Conservation (phyloP, 2,797 vertebrate species). For the Pyrrhura leucotis region DNA sequence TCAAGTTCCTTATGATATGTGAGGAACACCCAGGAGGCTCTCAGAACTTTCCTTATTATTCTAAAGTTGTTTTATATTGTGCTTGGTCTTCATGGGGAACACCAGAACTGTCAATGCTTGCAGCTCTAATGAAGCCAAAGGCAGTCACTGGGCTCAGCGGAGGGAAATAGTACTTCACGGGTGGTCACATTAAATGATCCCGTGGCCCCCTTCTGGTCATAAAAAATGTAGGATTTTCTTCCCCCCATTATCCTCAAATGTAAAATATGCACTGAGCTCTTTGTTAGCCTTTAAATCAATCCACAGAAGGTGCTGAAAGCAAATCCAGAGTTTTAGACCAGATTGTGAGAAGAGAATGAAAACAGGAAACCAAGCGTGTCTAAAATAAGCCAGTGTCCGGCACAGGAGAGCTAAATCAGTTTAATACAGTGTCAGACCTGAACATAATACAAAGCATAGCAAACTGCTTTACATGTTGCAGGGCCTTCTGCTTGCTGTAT, state of each 20-base stretch:
- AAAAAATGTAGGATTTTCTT: conserved; percentile 46
- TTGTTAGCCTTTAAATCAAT: conserved; percentile 55
- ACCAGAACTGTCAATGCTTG: conserved; percentile 32
- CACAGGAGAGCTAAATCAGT: not conserved
- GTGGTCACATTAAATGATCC: conserved; percentile 58
- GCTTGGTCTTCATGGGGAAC: conserved; percentile 11
- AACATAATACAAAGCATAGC: not conserved
- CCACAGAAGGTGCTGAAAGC: conserved; percentile 31
- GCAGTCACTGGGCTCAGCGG: conserved; percentile 12
- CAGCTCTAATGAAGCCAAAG: conserved; percentile 28
- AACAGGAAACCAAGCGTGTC: conserved; percentile 29
- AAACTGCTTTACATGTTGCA: not conserved
- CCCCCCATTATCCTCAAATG: conserved; percentile 20
- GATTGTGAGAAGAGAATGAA: conserved; percentile 5
- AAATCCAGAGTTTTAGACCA: not conserved
- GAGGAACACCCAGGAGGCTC: conserved; percentile 35
- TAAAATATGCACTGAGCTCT: not conserved
- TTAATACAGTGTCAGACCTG: not conserved
- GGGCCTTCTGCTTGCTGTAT: not conserved
- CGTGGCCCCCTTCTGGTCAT: conserved; percentile 45
- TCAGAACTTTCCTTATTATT: conserved; percentile 50
- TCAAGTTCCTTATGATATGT: conserved; percentile 21
- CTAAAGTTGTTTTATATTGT: conserved; percentile 40
- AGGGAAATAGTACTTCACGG: conserved; percentile 24
- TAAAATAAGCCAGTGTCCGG: conserved; percentile 3